These are phyloP conservation scores for Echinarachnius parma DNA, from an alignment of 53 echinoderm and acorn worm genomes.

Conservation along the genomic window DNA sequence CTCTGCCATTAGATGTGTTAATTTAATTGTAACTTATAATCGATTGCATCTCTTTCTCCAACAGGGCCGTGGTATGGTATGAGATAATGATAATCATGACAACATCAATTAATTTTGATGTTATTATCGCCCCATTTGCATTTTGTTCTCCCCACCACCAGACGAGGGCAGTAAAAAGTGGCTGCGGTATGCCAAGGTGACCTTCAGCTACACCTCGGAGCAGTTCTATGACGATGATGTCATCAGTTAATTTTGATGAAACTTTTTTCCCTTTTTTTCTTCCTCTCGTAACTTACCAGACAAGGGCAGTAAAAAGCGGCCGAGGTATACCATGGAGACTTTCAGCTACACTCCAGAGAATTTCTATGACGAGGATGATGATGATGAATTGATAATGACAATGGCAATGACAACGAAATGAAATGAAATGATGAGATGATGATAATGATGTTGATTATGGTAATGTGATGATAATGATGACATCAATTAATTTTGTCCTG, in stretches of 20 bases:
- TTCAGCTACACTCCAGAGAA: too few relatives aligned
- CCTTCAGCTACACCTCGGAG: slow-evolving; percentile 92
- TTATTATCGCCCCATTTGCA: background rate
- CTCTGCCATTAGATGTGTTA: too few relatives aligned
- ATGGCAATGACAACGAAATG: too few relatives aligned
- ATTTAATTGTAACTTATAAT: too few relatives aligned
- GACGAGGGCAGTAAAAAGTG: slow-evolving; percentile 43
- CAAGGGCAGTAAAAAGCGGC: slow-evolving; percentile 40
- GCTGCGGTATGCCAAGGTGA: slow-evolving; percentile 74
- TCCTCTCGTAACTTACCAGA: background rate
- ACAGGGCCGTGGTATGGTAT: background rate
- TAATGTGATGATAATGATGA: background rate
- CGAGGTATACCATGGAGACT: slow-evolving; percentile 76
- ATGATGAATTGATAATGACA: too few relatives aligned
- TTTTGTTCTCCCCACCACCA: slow-evolving; percentile 4
- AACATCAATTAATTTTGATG: background rate
- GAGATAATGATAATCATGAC: background rate
- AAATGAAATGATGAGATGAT: too few relatives aligned
- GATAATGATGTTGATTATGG: too few relatives aligned
- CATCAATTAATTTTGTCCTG: background rate
- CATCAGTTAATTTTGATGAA: background rate
- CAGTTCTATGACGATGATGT: background rate
- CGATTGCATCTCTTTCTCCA: too few relatives aligned
- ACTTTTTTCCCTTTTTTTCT: background rate
- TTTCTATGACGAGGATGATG: too few relatives aligned